Conservation (phyloP, 1,140 invertebrate species). For the Plutomurus gul region DNA sequence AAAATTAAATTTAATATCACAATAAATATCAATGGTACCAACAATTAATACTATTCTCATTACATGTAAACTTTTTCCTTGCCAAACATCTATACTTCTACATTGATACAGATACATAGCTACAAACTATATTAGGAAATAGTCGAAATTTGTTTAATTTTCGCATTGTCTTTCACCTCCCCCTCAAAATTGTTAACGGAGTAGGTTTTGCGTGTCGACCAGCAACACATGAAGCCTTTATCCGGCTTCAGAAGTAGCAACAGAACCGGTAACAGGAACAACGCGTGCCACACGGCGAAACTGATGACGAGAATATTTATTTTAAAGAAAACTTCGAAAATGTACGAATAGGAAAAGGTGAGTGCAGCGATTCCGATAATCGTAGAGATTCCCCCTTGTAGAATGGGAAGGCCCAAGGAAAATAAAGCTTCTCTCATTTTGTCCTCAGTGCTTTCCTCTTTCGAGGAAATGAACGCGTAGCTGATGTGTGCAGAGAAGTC, state of each 20-base stretch:
- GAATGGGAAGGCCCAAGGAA: conserved; percentile 86
- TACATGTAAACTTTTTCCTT: too few relatives aligned
- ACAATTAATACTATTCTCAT: too few relatives aligned
- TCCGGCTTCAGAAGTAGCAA: conserved; percentile 81
- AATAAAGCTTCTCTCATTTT: conserved; percentile 83
- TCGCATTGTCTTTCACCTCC: neutral
- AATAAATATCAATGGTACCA: too few relatives aligned
- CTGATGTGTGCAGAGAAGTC: conserved; percentile 97
- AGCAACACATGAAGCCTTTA: neutral
- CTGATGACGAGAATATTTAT: conserved; percentile 95
- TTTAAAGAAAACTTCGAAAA: conserved; percentile 96
- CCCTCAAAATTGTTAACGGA: neutral
- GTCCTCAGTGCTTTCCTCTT: conserved; percentile 72
- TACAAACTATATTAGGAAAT: neutral
- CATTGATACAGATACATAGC: too few relatives aligned
- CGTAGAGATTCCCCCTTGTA: conserved; percentile 91
- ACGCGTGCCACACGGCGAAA: conserved; percentile 88
- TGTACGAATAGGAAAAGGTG: conserved; percentile 87
- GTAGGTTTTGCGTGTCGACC: neutral
- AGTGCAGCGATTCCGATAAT: conserved; percentile 83
- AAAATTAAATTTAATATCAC: too few relatives aligned
- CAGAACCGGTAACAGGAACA: conserved; percentile 87
- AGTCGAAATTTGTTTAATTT: conserved; percentile 13
- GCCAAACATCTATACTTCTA: too few relatives aligned
- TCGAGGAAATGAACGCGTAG: conserved; percentile 65